Evolutionary conservation across 2,797 vertebrate species (phyloP).

Genomic region (Chelidonichthys spinosus): DNA sequence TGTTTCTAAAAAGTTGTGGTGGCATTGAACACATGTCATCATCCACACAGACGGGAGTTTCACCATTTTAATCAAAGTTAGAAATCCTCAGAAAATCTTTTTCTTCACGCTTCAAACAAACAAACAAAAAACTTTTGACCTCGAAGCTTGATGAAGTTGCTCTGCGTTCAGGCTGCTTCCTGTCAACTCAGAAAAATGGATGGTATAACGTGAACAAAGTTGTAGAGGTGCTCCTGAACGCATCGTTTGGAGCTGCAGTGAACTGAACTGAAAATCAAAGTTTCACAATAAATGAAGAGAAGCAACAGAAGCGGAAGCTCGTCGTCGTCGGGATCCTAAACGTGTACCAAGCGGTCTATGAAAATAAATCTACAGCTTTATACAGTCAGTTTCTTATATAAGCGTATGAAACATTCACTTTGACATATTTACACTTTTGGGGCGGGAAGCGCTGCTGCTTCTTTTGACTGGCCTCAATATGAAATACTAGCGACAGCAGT

Average conservation of each 20-base stretch:
- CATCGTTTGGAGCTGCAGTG: not conserved
- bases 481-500: not conserved
- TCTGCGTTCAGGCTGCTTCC: not conserved
- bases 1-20: not conserved
- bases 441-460: not conserved
- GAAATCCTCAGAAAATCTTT: conserved; percentile 18
- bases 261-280: not conserved
- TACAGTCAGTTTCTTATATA: conserved; percentile 39
- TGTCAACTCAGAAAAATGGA: not conserved
- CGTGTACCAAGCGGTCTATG: conserved; percentile 26
- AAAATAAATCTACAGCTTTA: conserved; percentile 63
- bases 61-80: conserved; percentile 30
- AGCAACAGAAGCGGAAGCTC: conserved; percentile 6
- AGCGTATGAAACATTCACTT: conserved; percentile 48
- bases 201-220: too few species aligned
- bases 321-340: conserved; percentile 1
- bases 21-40: not conserved
- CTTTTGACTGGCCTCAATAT: not conserved
- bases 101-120: conserved; percentile 23
- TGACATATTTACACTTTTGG: conserved; percentile 48
- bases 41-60: not conserved
- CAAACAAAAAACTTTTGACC: not conserved
- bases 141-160: not conserved
- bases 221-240: not conserved
- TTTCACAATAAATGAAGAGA: not conserved